phyloP scores from a whole-genome alignment of 2,888 invertebrate species.

The Drosophila algonquin region DNA sequence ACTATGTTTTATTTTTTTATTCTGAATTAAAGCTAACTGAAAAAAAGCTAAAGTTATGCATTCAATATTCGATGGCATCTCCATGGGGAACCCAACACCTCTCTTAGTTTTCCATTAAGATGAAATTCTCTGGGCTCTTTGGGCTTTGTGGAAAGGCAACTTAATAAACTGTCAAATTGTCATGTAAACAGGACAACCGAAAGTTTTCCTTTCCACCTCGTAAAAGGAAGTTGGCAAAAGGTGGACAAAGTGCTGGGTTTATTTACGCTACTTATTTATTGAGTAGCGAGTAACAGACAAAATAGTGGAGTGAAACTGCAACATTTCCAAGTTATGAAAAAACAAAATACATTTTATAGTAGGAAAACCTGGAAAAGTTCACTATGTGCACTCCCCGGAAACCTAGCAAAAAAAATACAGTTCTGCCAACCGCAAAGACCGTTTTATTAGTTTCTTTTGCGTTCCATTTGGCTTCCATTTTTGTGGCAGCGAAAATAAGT shows the following conservation, averaged over 20 bases:
- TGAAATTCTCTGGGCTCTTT: conserved; percentile 2
- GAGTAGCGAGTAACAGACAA: conserved; percentile 58
- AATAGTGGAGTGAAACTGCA: conserved; percentile 1
- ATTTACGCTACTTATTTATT: conserved; percentile 72
- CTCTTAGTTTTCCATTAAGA: conserved; percentile 26
- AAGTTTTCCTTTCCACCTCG: conserved; percentile 41
- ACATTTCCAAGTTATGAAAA: conserved; percentile 61
- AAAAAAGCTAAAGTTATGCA: background rate
- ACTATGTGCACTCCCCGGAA: background rate
- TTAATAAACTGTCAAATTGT: conserved; percentile 66
- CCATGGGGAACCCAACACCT: background rate
- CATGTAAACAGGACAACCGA: conserved; percentile 59
- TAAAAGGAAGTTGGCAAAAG: conserved; percentile 15
- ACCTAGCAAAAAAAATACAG: conserved; percentile 4
- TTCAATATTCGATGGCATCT: too few relatives aligned
- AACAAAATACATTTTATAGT: conserved; percentile 72
- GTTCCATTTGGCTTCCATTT: conserved; percentile 5
- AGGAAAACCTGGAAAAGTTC: conserved; percentile 21
- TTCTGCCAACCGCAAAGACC: conserved; percentile 37
- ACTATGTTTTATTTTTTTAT: background rate
- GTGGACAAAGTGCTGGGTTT: conserved; percentile 33
- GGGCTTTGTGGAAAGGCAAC: conserved; percentile 18
- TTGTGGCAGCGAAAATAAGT: conserved; percentile 60
- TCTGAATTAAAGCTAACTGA: background rate
- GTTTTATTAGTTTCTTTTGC: conserved; percentile 35